Evolutionary conservation across 2,888 invertebrate genomes (phyloP).

Genomic region (Aethes cnicana): DNA sequence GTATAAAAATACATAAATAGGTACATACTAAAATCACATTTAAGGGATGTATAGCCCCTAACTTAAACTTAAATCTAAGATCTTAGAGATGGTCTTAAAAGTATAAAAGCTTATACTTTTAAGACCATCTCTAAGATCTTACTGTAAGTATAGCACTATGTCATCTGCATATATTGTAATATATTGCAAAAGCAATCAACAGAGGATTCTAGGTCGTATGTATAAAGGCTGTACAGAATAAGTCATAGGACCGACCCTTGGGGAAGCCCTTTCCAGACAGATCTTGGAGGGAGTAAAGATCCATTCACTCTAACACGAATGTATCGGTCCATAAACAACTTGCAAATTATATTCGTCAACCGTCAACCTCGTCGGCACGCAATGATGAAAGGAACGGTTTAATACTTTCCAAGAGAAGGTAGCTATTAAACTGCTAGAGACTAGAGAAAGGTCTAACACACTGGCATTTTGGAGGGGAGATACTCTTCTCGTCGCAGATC

Average conservation of each 20-base stretch:
- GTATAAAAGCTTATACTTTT: too few species aligned
- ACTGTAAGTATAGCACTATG: too few species aligned
- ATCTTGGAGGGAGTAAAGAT: not conserved
- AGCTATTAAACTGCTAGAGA: not conserved
- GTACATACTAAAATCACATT: too few species aligned
- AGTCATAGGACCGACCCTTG: too few species aligned
- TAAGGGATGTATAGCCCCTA: too few species aligned
- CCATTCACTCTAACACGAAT: not conserved
- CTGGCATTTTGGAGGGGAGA: slow-evolving; percentile 3
- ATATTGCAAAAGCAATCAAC: too few species aligned
- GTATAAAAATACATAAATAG: too few species aligned
- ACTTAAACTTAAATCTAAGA: too few species aligned
- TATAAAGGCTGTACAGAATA: too few species aligned
- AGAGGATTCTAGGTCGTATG: too few species aligned
- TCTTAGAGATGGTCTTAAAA: too few species aligned
- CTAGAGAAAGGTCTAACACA: slow-evolving; percentile 9
- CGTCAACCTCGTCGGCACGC: not conserved
- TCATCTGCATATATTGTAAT: not conserved
- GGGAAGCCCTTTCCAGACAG: not conserved
- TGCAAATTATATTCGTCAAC: not conserved
- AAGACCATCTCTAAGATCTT: too few species aligned
- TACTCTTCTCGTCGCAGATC: not conserved
- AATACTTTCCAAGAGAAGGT: slow-evolving; percentile 4
- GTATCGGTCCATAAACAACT: not conserved
- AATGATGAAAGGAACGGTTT: not conserved